Base-by-base conservation (phyloP, 2,888 invertebrate genomes). In the Lasioglossum pauxillum region DNA sequence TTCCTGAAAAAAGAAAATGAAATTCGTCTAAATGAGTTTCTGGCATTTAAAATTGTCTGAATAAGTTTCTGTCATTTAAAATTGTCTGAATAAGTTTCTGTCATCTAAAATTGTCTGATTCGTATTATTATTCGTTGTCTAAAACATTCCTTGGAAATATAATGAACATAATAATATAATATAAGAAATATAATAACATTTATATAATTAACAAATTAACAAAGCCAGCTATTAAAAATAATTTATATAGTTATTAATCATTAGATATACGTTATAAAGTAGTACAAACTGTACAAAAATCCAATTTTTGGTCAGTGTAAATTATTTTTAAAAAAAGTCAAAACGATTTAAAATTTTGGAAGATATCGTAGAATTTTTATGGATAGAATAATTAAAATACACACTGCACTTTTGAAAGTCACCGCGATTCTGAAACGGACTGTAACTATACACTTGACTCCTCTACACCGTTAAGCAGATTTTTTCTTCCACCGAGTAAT, bases 381-480 rank as follows among this genome's bases (percentile, higher is more conserved):
- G 2, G 16, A 27, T 1, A 31, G 0, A 31, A 64, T 5, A 64
- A 31, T 64, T 64, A 27, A 14, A 64, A 16, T 14, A 31, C 16
- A 31, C 27, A 16, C 27, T 2, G 64, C 27, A 16, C 27, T 64
- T 31, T 2, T 16, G 31, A 27, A 31, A 31, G 35, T 23, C 7
- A 4, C 8, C 23, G 10, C 35, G 38, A 1, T 19, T 38, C 38
- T 57, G n/a, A 41, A n/a, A 38, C 53, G 4, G n/a, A 16, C 57
- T 46, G 38, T 73, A 73, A 19, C 46, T 82, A 14, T 35, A 35
- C n/a, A 2, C 16, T 31, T 38, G 19, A 38, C 14, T 67, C 23
- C 46, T 69, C 73, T 69, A 44, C 64, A 77, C 67, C 53, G 77
- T 53, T 77, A 14, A 73, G 74, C n/a, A 44, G 44, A 44, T 85